Conservation (phyloP, 2,113 vertebrate species). For the Platysternon megacephalum region DNA sequence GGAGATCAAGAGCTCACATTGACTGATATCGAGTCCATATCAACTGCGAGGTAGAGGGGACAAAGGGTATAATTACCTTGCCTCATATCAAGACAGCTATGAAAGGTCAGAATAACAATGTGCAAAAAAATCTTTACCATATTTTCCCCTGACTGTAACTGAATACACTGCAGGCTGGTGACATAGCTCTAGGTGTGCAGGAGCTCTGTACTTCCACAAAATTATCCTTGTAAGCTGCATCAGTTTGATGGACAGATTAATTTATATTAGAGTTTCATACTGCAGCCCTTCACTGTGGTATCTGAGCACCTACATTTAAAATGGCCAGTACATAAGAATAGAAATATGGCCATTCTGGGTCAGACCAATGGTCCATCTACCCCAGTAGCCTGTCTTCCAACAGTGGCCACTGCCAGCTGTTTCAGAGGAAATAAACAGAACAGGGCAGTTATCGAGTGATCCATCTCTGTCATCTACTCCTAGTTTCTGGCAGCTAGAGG, state of each 20-base stretch:
- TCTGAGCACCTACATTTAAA: not conserved
- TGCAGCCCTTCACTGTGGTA: not conserved
- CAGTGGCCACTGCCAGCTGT: not conserved
- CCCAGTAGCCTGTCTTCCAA: not conserved
- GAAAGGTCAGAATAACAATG: not conserved
- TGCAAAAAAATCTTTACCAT: not conserved
- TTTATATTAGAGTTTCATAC: not conserved
- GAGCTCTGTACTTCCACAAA: not conserved
- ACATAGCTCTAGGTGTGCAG: not conserved
- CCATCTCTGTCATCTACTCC: not conserved
- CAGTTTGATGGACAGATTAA: not conserved
- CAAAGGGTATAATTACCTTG: not conserved
- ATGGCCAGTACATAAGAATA: not conserved
- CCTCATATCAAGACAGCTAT: slow-evolving; percentile 16
- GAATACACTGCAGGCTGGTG: not conserved
- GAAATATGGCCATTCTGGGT: not conserved
- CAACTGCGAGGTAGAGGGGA: slow-evolving; percentile 37
- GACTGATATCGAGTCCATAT: slow-evolving; percentile 50
- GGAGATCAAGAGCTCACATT: slow-evolving; percentile 27
- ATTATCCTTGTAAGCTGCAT: not conserved
- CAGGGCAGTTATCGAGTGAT: not conserved
- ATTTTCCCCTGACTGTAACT: not conserved
- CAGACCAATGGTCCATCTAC: not conserved
- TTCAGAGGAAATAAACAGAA: not conserved
- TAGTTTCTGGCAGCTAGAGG: not conserved